Conservation (phyloP, 2,113 vertebrate species). For the Lampris incognitus region DNA sequence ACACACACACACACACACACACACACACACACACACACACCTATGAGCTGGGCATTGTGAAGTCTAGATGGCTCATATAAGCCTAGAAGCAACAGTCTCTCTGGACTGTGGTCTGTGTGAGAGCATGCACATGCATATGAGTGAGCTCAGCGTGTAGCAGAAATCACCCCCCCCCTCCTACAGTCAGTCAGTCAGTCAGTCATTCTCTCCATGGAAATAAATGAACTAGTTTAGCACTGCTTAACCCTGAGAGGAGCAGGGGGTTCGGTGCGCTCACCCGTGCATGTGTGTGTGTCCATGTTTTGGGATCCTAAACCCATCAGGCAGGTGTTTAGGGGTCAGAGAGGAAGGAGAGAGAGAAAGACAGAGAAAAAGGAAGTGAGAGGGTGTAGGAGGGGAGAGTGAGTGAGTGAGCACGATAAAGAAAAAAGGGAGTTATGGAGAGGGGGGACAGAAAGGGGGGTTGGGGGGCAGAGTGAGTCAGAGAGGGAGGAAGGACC, state of each 20-base stretch:
- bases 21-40: constrained; percentile 16
- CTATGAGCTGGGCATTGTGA: constrained; percentile 50
- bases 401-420: not conserved
- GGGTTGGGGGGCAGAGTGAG: constrained; percentile 22
- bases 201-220: constrained; percentile 67
- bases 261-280: not conserved
- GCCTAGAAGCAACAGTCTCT: constrained; percentile 58
- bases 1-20: not conserved
- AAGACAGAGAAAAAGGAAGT: constrained; percentile 1
- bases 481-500: constrained; percentile 11
- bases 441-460: constrained; percentile 23
- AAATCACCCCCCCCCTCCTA: constrained; percentile 37
- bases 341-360: constrained; percentile 13
- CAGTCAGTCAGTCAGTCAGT: constrained; percentile 34
- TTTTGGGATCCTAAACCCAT: constrained; percentile 19
- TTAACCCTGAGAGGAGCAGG: constrained; percentile 51
- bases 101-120: constrained; percentile 17
- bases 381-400: not conserved
- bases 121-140: constrained; percentile 5
- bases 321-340: constrained; percentile 39
- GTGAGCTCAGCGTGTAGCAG: constrained; percentile 41
- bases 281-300: constrained; percentile 5
- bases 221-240: constrained; percentile 69
- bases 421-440: constrained; percentile 49
- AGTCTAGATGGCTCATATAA: constrained; percentile 71